Evolutionary conservation across 2,888 invertebrate genomes (phyloP).

Genomic region (Aproaerema taeniolella): DNA sequence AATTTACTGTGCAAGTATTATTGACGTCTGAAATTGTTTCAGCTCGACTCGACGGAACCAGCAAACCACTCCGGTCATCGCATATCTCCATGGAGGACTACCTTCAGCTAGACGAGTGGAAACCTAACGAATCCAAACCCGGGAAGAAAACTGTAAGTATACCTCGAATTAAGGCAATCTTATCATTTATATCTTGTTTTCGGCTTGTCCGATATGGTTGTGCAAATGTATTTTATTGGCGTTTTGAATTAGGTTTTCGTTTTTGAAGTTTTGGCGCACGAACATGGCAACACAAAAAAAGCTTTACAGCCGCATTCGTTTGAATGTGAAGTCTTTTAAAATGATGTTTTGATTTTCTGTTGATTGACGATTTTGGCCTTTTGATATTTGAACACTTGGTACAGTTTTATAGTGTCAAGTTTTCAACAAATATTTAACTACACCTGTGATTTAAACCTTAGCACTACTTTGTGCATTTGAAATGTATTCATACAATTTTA

Average conservation of each 20-base stretch:
- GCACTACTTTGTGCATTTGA: not conserved
- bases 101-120: constrained; percentile 91
- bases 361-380: too few species aligned
- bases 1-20: too few species aligned
- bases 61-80: constrained; percentile 82
- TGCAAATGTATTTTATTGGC: constrained; percentile 25
- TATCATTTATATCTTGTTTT: not conserved
- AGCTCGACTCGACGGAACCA: constrained; percentile 96
- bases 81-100: constrained; percentile 93
- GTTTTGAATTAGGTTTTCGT: too few species aligned
- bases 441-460: not conserved
- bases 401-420: not conserved
- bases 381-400: too few species aligned
- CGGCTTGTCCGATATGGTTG: constrained; percentile 26
- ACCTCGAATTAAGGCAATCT: not conserved
- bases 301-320: too few species aligned
- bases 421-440: too few species aligned
- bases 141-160: constrained; percentile 93
- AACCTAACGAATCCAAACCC: constrained; percentile 76
- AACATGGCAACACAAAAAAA: too few species aligned
- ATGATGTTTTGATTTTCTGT: too few species aligned
- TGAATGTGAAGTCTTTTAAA: too few species aligned
- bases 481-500: constrained; percentile 30
- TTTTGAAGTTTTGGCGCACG: too few species aligned
- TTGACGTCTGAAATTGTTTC: too few species aligned